Evolutionary conservation across 2,113 vertebrate genomes (phyloP), one percentile per base, ranked within the genome.

Genomic region (Phalacrocorax aristotelis): DNA sequence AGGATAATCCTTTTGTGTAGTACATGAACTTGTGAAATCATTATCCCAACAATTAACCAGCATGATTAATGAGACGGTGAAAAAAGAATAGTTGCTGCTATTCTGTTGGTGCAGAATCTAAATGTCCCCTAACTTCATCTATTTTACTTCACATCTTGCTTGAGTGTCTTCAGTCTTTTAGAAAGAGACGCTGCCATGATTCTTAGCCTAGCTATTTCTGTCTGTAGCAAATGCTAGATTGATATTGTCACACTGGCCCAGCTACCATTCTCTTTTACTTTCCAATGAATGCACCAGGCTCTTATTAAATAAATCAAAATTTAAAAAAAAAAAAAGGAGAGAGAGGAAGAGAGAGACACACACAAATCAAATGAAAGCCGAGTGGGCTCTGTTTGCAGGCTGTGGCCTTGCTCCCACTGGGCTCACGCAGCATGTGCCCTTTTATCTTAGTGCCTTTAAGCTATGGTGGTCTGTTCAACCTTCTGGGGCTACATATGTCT

Each of bases 401-500:
- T 32, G 85, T 69, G 82, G 82, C 65, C 69, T 38, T 72, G 54
- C 75, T 97, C 96, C 96, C 98, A 94, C 96, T 75, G 91, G 96
- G 89, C 91, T 81, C 90, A 96, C 7, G 4, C 95, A 88, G 90
- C 58, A 48, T 30, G 90, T 44, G 26, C 61, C 90, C 81, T 97
- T 98, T 98, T 95, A 97, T 98, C 96, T 98, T 54, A 93, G 88
- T 65, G 90, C 97, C 97, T 97, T 97, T 95, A 97, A 98, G 97
- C 97, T 97, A 93, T 86, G 94, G 90, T 97, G 97, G 94, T 98
- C 97, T 98, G 97, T 97, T 98, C 95, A 96, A 83, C 97, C 97
- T 97, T 98, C 97, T 98, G 97, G 82, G 92, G 92, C 95, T 98
- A 93, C 97, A 97, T 97, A 97, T 98, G 98, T 98, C 97, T 97